Evolutionary conservation across 2,113 vertebrate species (phyloP), one percentile per base, ranked within the genome.

Genomic region (Phoenicopterus ruber): DNA sequence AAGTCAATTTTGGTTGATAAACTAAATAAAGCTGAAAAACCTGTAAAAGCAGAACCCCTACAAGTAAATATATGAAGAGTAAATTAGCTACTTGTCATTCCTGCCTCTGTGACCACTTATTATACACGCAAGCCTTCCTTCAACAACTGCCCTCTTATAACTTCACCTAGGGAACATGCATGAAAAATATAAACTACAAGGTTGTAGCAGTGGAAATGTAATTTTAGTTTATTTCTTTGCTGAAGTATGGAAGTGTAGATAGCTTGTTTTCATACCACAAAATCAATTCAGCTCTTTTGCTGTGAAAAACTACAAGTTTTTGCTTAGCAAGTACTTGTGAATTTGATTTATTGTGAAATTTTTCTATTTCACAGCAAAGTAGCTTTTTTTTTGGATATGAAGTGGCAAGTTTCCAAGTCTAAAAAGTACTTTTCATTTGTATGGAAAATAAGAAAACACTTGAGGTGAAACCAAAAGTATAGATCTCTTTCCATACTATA

Each of bases 221-320:
- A 93, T 95, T 84, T 96, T 70, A 69, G 66, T 87, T 94, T 93
- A 94, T 93, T 94, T 94, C 62, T 92, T 91, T 93, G 40, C 73
- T 77, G 72, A 94, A 83, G 40, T 81, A 73, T 34, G 21, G 61
- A 93, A 80, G 42, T 82, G 31, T 65, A 90, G 69, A 93, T 85
- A 94, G 88, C 46, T 94, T 97, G 61, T 90, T 97, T 94, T 85
- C 74, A 89, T 94, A 96, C 38, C 47, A 76, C 18, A 96, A 95
- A 96, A 96, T 95, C 93, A 94, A 93, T 96, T 96, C 36, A 63
- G 25, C 22, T 58, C 19, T 70, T 93, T 93, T 79, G 12, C 46
- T 77, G 29, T 66, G 77, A 94, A 96, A 92, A 96, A 88, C 69
- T 73, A 89, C 50, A 11, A 62, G 34, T 8, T 96, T 97, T 94